A percentile compares a stretch with the other conserved stretches of the same genome.
Evolutionary conservation across 2,797 vertebrate genomes (phyloP).

Genomic region (Pogonophryne albipinna): DNA sequence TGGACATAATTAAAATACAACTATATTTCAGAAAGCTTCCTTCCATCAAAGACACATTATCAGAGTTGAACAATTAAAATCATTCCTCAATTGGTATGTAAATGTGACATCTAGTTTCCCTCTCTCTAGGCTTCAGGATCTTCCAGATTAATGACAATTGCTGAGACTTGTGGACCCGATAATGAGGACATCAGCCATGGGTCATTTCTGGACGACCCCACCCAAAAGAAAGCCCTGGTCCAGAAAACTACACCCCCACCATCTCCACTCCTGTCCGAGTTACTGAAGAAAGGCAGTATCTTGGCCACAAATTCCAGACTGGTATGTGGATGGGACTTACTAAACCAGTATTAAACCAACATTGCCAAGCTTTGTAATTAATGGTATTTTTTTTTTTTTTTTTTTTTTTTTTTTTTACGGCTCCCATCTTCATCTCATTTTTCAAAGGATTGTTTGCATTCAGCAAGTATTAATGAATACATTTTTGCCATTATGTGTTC

Average conservation of each 20-base stretch:
- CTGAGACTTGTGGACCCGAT: constrained; percentile 86
- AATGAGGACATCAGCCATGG: constrained; percentile 88
- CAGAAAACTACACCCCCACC: constrained; percentile 97
- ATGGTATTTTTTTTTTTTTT: background rate
- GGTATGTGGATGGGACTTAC: constrained; percentile 82
- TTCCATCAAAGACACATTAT: background rate
- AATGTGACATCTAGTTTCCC: constrained; percentile 62
- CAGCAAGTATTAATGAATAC: no score
- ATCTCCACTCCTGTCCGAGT: constrained; percentile 96
- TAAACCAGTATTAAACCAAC: constrained; percentile 1
- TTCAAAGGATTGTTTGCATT: background rate
- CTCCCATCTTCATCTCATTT: constrained; percentile 6
- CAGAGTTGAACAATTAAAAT: constrained; percentile 7
- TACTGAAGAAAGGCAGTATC: constrained; percentile 98
- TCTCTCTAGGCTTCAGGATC: constrained; percentile 87
- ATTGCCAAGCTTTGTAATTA: constrained; percentile 3
- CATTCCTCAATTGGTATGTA: background rate
- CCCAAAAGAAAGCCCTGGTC: constrained; percentile 94
- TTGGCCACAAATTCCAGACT: constrained; percentile 95
- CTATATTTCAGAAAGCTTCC: background rate
- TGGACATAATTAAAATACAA: background rate
- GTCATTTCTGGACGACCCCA: constrained; percentile 91
- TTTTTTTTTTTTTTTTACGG: background rate
- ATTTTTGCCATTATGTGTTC: background rate
- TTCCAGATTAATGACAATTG: constrained; percentile 85